A percentile compares a stretch with the other conserved stretches of the same genome.
phyloP scores from a whole-genome alignment of 2,797 vertebrate genomes.

The Stomatorhinus walkeri region DNA sequence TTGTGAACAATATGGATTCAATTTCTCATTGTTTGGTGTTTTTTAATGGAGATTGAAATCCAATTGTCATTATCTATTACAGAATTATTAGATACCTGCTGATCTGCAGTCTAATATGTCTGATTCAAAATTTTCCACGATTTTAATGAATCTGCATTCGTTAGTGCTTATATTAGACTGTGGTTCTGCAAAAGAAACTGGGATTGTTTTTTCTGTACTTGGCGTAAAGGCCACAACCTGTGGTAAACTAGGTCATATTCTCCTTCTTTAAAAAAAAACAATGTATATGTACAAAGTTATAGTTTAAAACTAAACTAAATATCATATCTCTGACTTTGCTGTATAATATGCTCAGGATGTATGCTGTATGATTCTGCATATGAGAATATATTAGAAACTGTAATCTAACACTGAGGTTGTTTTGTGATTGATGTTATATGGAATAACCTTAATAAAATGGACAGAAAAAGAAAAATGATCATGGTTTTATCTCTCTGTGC shows the following conservation, averaged over 20 bases:
- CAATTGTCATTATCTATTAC: neutral
- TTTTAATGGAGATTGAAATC: neutral
- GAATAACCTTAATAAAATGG: neutral
- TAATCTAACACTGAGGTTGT: neutral
- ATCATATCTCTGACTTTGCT: neutral
- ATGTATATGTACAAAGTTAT: neutral
- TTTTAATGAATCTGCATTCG: neutral
- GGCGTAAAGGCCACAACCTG: neutral
- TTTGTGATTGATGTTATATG: conserved; percentile 10
- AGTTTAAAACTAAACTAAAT: neutral
- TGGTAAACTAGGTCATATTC: neutral
- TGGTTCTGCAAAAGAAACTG: neutral
- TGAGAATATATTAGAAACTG: neutral
- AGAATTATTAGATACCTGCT: neutral
- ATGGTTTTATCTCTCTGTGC: neutral
- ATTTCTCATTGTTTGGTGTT: neutral
- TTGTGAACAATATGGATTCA: neutral
- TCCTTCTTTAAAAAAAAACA: neutral
- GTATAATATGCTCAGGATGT: neutral
- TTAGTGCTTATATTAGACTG: neutral
- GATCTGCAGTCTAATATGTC: neutral
- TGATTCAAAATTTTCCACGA: neutral
- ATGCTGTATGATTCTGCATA: neutral
- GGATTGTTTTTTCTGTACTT: neutral
- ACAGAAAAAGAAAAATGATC: conserved; percentile 11